phyloP scores from a whole-genome alignment of 2,113 vertebrate species.

The Myrmophylax atrothorax region DNA sequence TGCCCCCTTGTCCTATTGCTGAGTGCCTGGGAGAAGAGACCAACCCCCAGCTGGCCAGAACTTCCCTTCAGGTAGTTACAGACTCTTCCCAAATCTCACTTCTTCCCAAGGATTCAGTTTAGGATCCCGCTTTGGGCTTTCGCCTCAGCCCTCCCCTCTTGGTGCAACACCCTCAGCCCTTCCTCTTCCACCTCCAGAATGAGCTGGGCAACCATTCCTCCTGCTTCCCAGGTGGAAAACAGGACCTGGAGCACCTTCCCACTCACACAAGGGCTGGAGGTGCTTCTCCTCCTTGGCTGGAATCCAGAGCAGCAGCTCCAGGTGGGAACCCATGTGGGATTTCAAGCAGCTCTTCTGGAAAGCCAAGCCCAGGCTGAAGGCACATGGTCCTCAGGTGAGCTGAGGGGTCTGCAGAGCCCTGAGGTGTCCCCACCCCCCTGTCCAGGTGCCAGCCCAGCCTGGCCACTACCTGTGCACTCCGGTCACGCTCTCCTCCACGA shows the following conservation, averaged over 20 bases:
- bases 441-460: neutral
- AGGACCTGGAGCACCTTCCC: neutral
- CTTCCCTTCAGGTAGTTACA: too few species aligned
- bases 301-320: neutral
- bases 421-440: neutral
- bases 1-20: too few species aligned
- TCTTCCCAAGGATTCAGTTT: neutral
- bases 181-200: accelerated
- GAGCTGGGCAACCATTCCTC: too few species aligned
- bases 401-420: neutral
- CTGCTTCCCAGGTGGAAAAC: neutral
- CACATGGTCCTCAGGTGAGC: neutral
- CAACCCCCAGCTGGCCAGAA: too few species aligned
- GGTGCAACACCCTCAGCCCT: neutral
- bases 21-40: too few species aligned
- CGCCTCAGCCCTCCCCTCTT: neutral
- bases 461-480: conserved; percentile 91
- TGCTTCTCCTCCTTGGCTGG: neutral
- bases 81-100: neutral
- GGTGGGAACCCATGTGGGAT: accelerated
- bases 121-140: accelerated
- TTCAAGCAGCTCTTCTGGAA: neutral
- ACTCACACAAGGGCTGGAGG: neutral
- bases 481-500: conserved; percentile 98
- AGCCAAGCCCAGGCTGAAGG: neutral